Percentiles rank a stretch among this genome's conserved stretches.
phyloP scores from a whole-genome alignment of 2,113 vertebrate genomes.

The Actenoides lindsayi region DNA sequence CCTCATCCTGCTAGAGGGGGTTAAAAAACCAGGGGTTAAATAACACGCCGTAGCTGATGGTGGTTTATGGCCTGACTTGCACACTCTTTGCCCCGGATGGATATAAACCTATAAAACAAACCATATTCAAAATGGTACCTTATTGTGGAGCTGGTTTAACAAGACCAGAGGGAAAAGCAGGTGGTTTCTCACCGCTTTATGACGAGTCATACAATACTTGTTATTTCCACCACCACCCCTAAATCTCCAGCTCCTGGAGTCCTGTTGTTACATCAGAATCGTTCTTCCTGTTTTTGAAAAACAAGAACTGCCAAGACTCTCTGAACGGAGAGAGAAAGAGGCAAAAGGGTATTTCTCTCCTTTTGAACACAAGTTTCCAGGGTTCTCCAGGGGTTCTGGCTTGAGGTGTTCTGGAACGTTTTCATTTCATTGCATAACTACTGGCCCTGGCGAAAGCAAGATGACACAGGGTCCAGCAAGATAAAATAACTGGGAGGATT shows the following conservation, averaged over 20 bases:
- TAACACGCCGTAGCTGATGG: accelerated
- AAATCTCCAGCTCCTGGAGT: background rate
- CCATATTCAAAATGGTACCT: background rate
- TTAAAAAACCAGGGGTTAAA: background rate
- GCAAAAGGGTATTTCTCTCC: background rate
- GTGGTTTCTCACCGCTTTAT: background rate
- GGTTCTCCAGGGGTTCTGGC: background rate
- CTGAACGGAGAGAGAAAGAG: background rate
- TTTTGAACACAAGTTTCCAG: background rate
- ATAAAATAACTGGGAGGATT: background rate
- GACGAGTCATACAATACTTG: background rate
- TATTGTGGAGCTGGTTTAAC: background rate
- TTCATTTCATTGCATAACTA: background rate
- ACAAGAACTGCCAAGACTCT: constrained; percentile 41
- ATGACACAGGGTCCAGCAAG: background rate
- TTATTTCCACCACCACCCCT: background rate
- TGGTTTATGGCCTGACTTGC: background rate
- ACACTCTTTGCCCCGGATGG: background rate
- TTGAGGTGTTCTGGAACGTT: background rate
- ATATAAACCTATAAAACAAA: background rate
- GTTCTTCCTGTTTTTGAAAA: constrained; percentile 57
- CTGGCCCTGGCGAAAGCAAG: background rate
- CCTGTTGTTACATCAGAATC: background rate
- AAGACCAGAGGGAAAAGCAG: background rate
- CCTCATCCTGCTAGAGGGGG: background rate